Conservation (phyloP, 35 echinoderm and acorn worm genomes). For the Hemicentrotus pulcherrimus region DNA sequence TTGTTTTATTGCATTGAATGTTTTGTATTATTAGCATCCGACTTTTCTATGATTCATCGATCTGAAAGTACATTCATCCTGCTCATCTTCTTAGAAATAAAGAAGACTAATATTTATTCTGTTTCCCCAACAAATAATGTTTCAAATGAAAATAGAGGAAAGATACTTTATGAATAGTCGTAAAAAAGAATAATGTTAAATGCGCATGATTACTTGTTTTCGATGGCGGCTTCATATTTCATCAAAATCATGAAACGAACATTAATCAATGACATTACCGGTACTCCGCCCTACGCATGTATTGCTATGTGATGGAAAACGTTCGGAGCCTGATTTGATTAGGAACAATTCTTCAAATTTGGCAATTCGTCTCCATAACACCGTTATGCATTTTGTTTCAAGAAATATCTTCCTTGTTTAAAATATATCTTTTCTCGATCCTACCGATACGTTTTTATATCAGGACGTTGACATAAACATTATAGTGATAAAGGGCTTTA, state of each 20-base stretch:
- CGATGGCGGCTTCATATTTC: background rate
- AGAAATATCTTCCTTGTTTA: background rate
- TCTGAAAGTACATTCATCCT: background rate
- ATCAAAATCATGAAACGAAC: background rate
- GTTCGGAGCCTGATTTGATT: background rate
- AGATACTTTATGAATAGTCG: background rate
- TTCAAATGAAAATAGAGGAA: background rate
- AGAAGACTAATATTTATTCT: background rate
- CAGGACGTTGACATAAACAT: background rate
- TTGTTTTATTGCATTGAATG: too few relatives aligned
- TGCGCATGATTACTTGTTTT: background rate
- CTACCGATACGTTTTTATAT: background rate
- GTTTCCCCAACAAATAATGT: too few relatives aligned
- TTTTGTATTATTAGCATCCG: too few relatives aligned
- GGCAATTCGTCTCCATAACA: background rate
- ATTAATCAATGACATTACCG: background rate
- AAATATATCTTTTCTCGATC: background rate
- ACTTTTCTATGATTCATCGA: background rate
- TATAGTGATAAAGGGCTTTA: too few relatives aligned
- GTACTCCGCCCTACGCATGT: background rate
- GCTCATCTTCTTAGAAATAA: background rate
- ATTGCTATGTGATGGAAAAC: background rate
- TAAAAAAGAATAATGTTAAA: background rate
- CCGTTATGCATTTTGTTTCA: background rate
- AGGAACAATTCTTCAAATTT: background rate